These are phyloP conservation scores for Benthosema pterotum DNA, from an alignment of 2,797 vertebrate genomes.

Conservation along the genomic window DNA sequence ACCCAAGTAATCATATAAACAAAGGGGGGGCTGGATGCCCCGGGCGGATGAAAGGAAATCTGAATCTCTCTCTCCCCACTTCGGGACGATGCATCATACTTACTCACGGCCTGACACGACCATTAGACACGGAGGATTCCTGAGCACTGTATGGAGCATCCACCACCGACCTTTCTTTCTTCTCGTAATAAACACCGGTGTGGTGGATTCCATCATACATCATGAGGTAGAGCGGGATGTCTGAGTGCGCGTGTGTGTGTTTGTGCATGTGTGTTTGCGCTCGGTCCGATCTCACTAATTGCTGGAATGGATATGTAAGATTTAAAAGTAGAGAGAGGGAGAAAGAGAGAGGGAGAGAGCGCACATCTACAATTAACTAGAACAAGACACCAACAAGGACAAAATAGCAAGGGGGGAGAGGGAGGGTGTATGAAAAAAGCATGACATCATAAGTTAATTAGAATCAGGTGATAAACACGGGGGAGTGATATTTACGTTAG, in stretches of 20 bases:
- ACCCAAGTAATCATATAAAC: constrained; percentile 82
- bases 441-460: constrained; percentile 83
- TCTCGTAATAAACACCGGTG: constrained; percentile 62
- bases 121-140: constrained; percentile 48
- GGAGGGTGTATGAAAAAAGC: constrained; percentile 63
- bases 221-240: not conserved
- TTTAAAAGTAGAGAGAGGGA: constrained; percentile 10
- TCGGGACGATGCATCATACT: constrained; percentile 75
- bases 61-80: constrained; percentile 66
- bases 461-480: constrained; percentile 82
- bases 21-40: constrained; percentile 70
- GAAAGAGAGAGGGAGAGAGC: constrained; percentile 31
- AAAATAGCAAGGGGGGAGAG: constrained; percentile 39
- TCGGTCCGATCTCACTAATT: constrained; percentile 56
- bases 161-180: constrained; percentile 46
- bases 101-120: constrained; percentile 67
- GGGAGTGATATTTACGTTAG: constrained; percentile 78
- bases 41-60: constrained; percentile 74
- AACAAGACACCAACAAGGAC: no score
- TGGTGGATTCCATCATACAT: constrained; percentile 51
- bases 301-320: constrained; percentile 53
- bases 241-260: constrained; percentile 7
- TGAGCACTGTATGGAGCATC: constrained; percentile 48
- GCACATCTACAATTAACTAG: no score
- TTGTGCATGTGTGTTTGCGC: constrained; percentile 28